A percentile compares a stretch with the other conserved stretches of the same genome.
Evolutionary conservation across 2,888 invertebrate genomes (phyloP).

Genomic region (Noctua fimbriata): DNA sequence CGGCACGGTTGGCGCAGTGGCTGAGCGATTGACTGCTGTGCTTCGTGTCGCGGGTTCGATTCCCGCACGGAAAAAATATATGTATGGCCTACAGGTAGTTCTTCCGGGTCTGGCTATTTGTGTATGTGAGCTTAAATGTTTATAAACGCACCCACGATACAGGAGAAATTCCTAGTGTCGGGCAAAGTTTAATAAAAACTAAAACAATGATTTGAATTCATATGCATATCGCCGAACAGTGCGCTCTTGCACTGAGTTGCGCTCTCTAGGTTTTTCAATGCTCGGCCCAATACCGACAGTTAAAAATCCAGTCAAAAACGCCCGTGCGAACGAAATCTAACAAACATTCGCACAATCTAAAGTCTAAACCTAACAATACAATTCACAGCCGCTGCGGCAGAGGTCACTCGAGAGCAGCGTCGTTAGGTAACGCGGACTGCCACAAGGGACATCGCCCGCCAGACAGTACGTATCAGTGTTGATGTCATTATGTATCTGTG

Average conservation of each 20-base stretch:
- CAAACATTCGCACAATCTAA: neutral
- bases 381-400: conserved; percentile 85
- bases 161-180: too few relatives aligned
- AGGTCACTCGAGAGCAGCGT: conserved; percentile 95
- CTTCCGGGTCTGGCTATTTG: too few relatives aligned
- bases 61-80: too few relatives aligned
- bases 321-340: neutral
- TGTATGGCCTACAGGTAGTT: too few relatives aligned
- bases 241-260: neutral
- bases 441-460: conserved; percentile 85
- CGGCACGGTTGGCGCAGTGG: too few relatives aligned
- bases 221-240: neutral
- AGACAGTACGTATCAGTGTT: conserved; percentile 79
- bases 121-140: too few relatives aligned
- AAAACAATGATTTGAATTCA: neutral
- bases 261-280: neutral
- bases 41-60: too few relatives aligned
- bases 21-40: too few relatives aligned
- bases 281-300: neutral
- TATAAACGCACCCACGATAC: too few relatives aligned
- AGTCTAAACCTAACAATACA: conserved; percentile 23
- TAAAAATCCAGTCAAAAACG: neutral
- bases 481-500: conserved; percentile 30
- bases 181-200: too few relatives aligned
- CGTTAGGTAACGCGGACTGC: conserved; percentile 91